Evolutionary conservation across 1,140 invertebrate genomes (phyloP).

Genomic region (Chrysoperla carnea): DNA sequence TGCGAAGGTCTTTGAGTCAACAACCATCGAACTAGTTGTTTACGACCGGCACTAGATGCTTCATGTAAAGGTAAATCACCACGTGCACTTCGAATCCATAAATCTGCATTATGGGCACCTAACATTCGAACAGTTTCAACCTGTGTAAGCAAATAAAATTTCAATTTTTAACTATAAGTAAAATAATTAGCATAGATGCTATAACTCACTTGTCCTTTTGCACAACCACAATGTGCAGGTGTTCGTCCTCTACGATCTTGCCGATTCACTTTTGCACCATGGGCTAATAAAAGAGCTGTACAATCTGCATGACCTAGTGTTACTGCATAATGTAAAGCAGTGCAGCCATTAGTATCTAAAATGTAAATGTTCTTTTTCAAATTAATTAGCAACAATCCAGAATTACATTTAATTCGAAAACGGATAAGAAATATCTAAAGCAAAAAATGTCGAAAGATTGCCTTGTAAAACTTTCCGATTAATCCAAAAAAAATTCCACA

Average conservation of each 20-base stretch:
- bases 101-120: conserved; percentile 63
- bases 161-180: neutral
- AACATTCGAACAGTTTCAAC: conserved; percentile 62
- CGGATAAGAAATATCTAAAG: too few species aligned
- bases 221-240: conserved; percentile 70
- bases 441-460: too few species aligned
- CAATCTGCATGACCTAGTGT: conserved; percentile 85
- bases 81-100: conserved; percentile 82
- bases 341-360: conserved; percentile 80
- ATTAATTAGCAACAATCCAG: neutral
- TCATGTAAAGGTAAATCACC: conserved; percentile 89
- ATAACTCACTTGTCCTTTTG: conserved; percentile 70
- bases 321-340: conserved; percentile 89
- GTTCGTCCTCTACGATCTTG: conserved; percentile 84
- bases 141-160: neutral
- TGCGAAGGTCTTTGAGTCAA: conserved; percentile 63
- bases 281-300: conserved; percentile 69
- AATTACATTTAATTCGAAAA: too few species aligned
- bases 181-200: neutral
- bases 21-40: conserved; percentile 76
- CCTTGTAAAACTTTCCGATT: too few species aligned
- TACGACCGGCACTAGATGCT: conserved; percentile 77
- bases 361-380: conserved; percentile 7
- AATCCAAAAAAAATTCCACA: too few species aligned
- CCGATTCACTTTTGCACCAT: conserved; percentile 78